Evolutionary conservation across 1,140 invertebrate species (phyloP).

Genomic region (Bathynomus jamesi): DNA sequence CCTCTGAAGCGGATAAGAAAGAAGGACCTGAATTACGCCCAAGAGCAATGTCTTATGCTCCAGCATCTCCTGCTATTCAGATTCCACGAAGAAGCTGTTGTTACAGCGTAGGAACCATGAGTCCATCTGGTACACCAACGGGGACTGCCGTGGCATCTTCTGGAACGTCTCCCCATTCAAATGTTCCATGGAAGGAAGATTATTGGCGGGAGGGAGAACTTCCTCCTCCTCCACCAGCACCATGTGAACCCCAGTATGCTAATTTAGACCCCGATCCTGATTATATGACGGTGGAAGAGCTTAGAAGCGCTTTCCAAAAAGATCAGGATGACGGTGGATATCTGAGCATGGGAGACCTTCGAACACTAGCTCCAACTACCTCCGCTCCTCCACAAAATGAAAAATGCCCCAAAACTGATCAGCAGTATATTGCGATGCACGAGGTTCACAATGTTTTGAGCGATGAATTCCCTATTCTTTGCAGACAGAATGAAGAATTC

Average conservation of each 20-base stretch:
- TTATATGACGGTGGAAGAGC: slow-evolving; percentile 36
- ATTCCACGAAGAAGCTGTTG: slow-evolving; percentile 28
- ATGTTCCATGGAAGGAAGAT: neutral
- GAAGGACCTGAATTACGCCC: slow-evolving; percentile 21
- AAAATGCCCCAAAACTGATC: neutral
- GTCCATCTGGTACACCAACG: slow-evolving; percentile 11
- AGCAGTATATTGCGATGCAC: slow-evolving; percentile 36
- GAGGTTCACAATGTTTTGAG: slow-evolving; percentile 32
- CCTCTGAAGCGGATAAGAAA: slow-evolving; percentile 12
- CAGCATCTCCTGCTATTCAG: slow-evolving; percentile 26
- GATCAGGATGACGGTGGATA: slow-evolving; percentile 27
- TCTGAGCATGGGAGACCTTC: slow-evolving; percentile 12
- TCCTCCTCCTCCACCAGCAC: neutral
- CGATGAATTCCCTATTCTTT: slow-evolving; percentile 31
- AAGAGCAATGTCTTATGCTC: slow-evolving; percentile 29
- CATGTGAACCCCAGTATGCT: slow-evolving; percentile 33
- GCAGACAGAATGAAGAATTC: neutral
- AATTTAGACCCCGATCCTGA: slow-evolving; percentile 34
- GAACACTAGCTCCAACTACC: slow-evolving; percentile 15
- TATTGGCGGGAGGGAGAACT: slow-evolving; percentile 25
- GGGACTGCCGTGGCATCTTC: neutral
- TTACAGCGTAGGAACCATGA: slow-evolving; percentile 18
- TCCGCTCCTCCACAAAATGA: neutral
- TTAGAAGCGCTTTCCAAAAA: slow-evolving; percentile 28
- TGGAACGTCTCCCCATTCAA: neutral